Conservation (phyloP, 53 echinoderm and acorn worm species). For the Glandiceps talaboti region DNA sequence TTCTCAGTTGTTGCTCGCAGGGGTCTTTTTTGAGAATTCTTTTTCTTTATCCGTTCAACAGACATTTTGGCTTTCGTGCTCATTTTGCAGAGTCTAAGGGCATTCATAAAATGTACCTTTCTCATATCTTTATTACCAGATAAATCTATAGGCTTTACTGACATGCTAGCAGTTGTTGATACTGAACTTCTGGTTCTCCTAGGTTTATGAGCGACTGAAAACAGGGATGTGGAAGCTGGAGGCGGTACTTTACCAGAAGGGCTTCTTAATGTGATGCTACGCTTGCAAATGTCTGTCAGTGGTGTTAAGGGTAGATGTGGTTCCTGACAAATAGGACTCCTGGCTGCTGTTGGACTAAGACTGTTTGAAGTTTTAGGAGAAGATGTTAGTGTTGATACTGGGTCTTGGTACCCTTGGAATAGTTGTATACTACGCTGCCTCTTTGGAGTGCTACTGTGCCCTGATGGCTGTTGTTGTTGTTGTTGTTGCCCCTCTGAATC, state of each 20-base stretch:
- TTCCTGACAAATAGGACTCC: neutral
- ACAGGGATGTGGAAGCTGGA: neutral
- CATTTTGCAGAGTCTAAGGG: neutral
- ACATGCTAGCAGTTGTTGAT: neutral
- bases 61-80: neutral
- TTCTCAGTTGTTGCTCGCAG: neutral
- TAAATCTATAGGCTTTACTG: neutral
- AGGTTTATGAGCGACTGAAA: neutral
- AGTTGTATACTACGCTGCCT: neutral
- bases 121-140: too few species aligned
- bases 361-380: neutral
- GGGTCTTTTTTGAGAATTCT: neutral
- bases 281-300: too few species aligned
- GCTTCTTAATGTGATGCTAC: neutral
- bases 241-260: neutral
- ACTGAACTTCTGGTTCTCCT: too few species aligned
- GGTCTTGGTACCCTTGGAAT: neutral
- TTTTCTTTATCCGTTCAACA: neutral
- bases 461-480: neutral
- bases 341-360: neutral
- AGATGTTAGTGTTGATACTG: neutral
- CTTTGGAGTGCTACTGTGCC: neutral
- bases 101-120: neutral
- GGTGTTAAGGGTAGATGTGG: too few species aligned
- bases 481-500: neutral